These are phyloP conservation scores for Coptodon rendalli DNA, from an alignment of 2,113 vertebrate species.

Conservation along the genomic window DNA sequence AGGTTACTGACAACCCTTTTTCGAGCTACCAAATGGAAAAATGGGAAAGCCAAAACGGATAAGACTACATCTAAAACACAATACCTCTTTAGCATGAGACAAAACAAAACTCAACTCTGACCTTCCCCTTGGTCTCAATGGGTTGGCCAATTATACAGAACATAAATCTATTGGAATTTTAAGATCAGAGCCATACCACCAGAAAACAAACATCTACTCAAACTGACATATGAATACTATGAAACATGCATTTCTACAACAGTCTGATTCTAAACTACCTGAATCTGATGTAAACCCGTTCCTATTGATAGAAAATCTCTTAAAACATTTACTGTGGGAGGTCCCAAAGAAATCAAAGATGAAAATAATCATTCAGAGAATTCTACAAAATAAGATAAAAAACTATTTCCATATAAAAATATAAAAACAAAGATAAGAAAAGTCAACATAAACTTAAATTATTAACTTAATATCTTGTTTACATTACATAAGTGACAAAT, in stretches of 20 bases:
- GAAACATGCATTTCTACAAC: not conserved
- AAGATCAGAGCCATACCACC: not conserved
- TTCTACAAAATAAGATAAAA: not conserved
- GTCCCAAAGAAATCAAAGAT: not conserved
- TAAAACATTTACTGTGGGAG: not conserved
- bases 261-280: not conserved
- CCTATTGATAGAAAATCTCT: not conserved
- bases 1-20: not conserved
- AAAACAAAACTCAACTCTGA: not conserved
- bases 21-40: not conserved
- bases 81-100: not conserved
- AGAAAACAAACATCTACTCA: not conserved
- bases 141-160: not conserved
- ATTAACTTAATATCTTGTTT: not conserved
- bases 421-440: not conserved
- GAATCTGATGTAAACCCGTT: not conserved
- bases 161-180: not conserved
- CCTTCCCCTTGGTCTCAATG: not conserved
- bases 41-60: not conserved
- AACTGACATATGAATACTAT: not conserved
- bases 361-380: not conserved
- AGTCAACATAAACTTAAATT: not conserved
- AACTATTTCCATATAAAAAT: not conserved
- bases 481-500: not conserved
- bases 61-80: not conserved